Conservation (phyloP, 1,140 invertebrate species). For the Danaus melanippus region DNA sequence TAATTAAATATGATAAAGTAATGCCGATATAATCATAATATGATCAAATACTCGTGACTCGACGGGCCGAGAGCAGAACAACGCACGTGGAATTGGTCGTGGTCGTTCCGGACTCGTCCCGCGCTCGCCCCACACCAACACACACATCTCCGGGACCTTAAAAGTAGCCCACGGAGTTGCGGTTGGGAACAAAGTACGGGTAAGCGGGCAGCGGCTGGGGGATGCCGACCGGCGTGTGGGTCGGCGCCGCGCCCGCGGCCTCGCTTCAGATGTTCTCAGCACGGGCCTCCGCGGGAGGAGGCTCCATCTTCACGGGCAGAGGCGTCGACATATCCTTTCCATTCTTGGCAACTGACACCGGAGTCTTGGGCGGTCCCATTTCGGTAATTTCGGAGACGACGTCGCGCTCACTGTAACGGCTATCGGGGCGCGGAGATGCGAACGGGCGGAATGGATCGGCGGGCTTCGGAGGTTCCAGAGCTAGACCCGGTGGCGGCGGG, state of each 20-base stretch:
- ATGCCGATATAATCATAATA: slow-evolving; percentile 33
- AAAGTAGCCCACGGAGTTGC: slow-evolving; percentile 59
- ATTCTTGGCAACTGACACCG: slow-evolving; percentile 42
- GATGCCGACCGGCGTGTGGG: slow-evolving; percentile 29
- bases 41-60: slow-evolving; percentile 22
- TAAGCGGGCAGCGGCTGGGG: slow-evolving; percentile 62
- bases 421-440: slow-evolving; percentile 56
- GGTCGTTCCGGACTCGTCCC: slow-evolving; percentile 2
- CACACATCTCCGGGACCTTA: slow-evolving; percentile 16
- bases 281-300: slow-evolving; percentile 41
- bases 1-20: slow-evolving; percentile 51
- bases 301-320: slow-evolving; percentile 57
- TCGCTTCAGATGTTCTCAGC: slow-evolving; percentile 63
- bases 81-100: neutral
- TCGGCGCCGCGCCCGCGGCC: slow-evolving; percentile 53
- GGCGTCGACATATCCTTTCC: slow-evolving; percentile 52
- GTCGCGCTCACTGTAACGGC: slow-evolving; percentile 54
- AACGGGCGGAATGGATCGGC: slow-evolving; percentile 65
- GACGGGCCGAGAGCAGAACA: neutral
- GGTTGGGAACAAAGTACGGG: slow-evolving; percentile 59
- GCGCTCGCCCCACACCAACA: slow-evolving; percentile 3
- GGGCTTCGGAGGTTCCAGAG: slow-evolving; percentile 59
- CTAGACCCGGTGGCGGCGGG: slow-evolving; percentile 58
- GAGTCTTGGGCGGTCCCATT: slow-evolving; percentile 61
- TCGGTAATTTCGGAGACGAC: slow-evolving; percentile 45